phyloP scores from a whole-genome alignment of 2,113 vertebrate genomes.

The Zosterops lateralis region DNA sequence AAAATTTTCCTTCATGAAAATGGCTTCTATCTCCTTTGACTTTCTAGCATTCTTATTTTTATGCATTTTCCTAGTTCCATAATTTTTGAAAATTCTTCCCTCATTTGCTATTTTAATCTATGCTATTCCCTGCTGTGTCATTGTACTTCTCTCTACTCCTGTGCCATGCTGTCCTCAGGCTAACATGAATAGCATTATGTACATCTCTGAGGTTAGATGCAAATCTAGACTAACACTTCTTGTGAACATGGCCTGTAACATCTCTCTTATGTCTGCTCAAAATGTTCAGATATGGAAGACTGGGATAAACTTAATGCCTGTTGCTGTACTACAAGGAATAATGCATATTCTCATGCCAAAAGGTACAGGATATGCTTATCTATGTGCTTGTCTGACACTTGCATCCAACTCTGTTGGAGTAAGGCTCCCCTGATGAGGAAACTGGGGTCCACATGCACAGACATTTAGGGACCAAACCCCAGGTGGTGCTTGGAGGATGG shows the following conservation, averaged over 20 bases:
- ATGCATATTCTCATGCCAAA: neutral
- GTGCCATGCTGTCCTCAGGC: constrained; percentile 29
- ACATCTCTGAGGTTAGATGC: constrained; percentile 21
- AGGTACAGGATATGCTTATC: neutral
- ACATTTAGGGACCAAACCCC: neutral
- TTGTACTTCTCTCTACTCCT: constrained; percentile 1
- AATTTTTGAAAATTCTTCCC: neutral
- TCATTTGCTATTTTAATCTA: constrained; percentile 48
- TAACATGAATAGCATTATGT: constrained; percentile 42
- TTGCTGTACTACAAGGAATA: neutral
- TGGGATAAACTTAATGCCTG: neutral
- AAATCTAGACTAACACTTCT: constrained; percentile 24
- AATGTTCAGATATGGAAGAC: neutral
- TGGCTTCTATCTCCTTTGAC: neutral
- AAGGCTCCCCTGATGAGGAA: neutral
- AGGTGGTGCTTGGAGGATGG: neutral
- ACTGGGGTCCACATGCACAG: neutral
- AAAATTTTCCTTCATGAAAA: neutral
- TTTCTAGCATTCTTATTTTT: neutral
- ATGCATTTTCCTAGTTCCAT: neutral
- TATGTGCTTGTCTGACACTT: neutral
- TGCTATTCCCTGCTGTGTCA: constrained; percentile 36
- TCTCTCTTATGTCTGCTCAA: neutral
- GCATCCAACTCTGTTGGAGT: neutral
- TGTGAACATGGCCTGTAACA: neutral